Base-by-base conservation (phyloP, 2,797 vertebrate genomes). In the Halcyon badia region DNA sequence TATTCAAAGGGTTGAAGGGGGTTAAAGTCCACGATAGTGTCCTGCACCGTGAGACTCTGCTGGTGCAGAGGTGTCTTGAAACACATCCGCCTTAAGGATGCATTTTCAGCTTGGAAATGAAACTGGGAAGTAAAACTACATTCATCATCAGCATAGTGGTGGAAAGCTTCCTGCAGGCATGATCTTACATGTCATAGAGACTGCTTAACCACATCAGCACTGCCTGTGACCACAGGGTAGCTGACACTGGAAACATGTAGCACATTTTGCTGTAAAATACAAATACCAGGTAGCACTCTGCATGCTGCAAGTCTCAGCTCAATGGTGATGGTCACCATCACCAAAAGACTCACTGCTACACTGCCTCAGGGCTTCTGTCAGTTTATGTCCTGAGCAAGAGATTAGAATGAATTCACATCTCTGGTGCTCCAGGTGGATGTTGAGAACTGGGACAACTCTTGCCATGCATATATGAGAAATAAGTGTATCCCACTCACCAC, bases 351-450 rank as follows among this genome's bases (percentile, higher is more conserved):
- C 0, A 0, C 54, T 60, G 17, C 61, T 10, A 16, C 14, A 4
- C 51, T 72, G 39, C 62, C 46, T 58, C 1, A 0, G 30, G 30
- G 19, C 33, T 90, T 12, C 48, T 83, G 37, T 75, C 14, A 17
- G 9, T 33, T 41, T 65, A 31, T 57, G 39, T 79, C 58, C 73
- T 49, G 28, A 66, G 48, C 2, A 7, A 54, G n/a, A 60, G 16
- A 16, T 25, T 4, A 8, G 30, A 35, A 37, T 26, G 17, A 39
- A 54, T 79, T 72, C 60, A 26, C 17, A 37, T 15, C 31, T 78
- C 42, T 0, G 0, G 10, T 61, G 30, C 17, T 81, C 16, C 22
- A 62, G 44, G 22, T 68, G 24, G 20, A 11, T 0, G 0, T 4
- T 66, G 46, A 54, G 33, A 89, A 44, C 56, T 28, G 31, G 21